phyloP scores from a whole-genome alignment of 2,113 vertebrate species.

The Bufo bufo region DNA sequence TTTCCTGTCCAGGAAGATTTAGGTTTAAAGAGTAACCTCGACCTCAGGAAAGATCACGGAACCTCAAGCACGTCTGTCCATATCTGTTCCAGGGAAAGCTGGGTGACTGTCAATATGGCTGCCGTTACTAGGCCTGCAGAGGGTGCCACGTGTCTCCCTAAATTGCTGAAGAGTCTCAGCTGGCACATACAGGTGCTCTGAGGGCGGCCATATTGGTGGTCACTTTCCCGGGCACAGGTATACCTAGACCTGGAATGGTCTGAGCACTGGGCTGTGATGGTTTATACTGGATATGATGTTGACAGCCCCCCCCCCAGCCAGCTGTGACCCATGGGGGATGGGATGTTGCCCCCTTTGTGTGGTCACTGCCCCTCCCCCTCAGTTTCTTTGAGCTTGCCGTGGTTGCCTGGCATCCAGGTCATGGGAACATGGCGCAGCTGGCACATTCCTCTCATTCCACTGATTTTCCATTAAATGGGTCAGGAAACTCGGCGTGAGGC shows the following conservation, averaged over 20 bases:
- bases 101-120: background rate
- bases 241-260: too few species aligned
- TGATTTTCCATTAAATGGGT: slow-evolving; percentile 16
- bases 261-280: too few species aligned
- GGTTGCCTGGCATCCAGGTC: background rate
- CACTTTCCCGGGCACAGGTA: background rate
- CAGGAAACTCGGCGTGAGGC: background rate
- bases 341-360: too few species aligned
- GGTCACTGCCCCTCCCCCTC: background rate
- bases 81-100: background rate
- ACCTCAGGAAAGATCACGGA: background rate
- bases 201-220: background rate
- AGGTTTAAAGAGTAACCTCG: background rate
- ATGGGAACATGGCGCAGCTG: background rate
- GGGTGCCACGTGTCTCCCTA: background rate
- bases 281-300: too few species aligned
- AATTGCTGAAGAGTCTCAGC: background rate
- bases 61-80: background rate
- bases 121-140: background rate
- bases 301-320: too few species aligned
- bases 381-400: background rate
- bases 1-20: background rate
- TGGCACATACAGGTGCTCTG: background rate
- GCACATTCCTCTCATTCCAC: slow-evolving; percentile 26
- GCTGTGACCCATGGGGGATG: too few species aligned